These are phyloP conservation scores for Hipparchia sbordonii DNA, from an alignment of 2,888 invertebrate species.

Conservation along the genomic window DNA sequence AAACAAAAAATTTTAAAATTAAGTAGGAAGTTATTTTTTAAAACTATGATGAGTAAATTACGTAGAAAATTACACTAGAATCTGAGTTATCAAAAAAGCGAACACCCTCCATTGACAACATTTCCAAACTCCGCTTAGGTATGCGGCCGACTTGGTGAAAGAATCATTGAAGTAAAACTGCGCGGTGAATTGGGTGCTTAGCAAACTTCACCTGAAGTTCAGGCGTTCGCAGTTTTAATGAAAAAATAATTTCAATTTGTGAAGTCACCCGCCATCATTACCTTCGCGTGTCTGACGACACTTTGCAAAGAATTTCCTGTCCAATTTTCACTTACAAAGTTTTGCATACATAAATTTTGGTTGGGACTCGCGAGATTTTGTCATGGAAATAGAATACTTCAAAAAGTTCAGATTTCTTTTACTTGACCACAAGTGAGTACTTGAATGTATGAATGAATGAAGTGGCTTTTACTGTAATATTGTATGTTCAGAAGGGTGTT, in stretches of 20 bases:
- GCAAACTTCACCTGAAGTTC: conserved; percentile 71
- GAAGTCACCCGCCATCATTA: conserved; percentile 68
- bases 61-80: no score
- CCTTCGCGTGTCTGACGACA: conserved; percentile 71
- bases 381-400: not conserved
- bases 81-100: conserved; percentile 1
- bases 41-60: no score
- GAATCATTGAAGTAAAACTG: conserved; percentile 60
- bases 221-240: conserved; percentile 71
- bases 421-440: no score
- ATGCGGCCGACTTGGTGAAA: conserved; percentile 48
- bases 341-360: conserved; percentile 28
- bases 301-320: conserved; percentile 49
- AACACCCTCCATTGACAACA: conserved; percentile 25
- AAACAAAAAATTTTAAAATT: no score
- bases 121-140: conserved; percentile 21
- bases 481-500: no score
- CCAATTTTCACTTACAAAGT: conserved; percentile 33
- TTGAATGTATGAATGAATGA: no score
- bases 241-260: conserved; percentile 82
- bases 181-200: conserved; percentile 65
- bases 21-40: no score
- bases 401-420: not conserved
- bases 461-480: no score
- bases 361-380: not conserved